Base-by-base conservation (phyloP, 2,888 invertebrate genomes). In the Mimachlamys varia region DNA sequence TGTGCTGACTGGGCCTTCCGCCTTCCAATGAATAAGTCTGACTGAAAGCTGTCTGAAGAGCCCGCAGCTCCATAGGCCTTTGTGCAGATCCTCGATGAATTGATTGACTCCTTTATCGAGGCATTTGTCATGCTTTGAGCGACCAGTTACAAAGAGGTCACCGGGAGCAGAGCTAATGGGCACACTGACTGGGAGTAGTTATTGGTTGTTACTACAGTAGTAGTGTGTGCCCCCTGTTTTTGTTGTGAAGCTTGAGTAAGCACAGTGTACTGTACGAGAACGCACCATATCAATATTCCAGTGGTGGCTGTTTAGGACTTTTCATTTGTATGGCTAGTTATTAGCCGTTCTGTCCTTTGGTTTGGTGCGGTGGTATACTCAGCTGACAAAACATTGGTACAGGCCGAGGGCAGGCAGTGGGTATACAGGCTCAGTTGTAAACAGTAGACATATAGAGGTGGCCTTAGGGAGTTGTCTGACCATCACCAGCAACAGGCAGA, bases 81-180 rank as follows among this genome's bases (percentile, higher is more conserved):
- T 76, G 76, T 76, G 76, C 33, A 10, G 1, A 5, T 27, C 76
- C 76, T 33, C 33, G 27, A 76, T 76, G 76, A 76, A 76, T 76
- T 76, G 76, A 76, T 76, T 76, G 76, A 76, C 76, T 76, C 76
- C 27, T 76, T 76, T 76, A 76, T 76, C 27, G 22, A 76, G 76
- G 76, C 33, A 76, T 76, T 76, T 76, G 76, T 76, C 76, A 76
- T 76, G 76, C 76, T 76, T 76, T 76, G 76, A 76, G 76, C 33
- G 33, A 76, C 76, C 76, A 76, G 76, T 76, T 76, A 76, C 76
- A 76, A 76, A 27, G 76, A 76, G 76, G 76, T 76, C 76, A 76
- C 4, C 76, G 33, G 76, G 76, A 76, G 76, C 76, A 76, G 27
- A 76, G 27, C 76, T 76, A 76, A 22, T 76, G 76, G 76, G 76